phyloP scores from a whole-genome alignment of 2,888 invertebrate genomes.

The Tridacna gigas region DNA sequence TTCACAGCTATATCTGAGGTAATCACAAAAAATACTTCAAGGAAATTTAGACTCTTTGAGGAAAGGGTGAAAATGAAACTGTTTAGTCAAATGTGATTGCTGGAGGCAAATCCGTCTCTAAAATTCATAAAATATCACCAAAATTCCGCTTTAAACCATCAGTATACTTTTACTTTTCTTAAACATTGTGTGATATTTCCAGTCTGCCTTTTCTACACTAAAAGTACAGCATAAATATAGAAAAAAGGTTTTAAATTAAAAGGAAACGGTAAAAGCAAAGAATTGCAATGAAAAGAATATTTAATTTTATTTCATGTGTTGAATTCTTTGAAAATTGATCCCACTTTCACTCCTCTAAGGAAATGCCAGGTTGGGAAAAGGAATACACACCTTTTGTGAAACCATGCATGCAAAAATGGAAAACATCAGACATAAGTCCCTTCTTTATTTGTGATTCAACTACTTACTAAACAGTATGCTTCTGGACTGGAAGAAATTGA shows the following conservation, averaged over 20 bases:
- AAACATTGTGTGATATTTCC: no score
- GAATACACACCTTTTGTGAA: not conserved
- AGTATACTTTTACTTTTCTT: not conserved
- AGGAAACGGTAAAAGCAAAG: no score
- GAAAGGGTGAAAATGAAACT: not conserved
- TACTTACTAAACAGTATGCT: not conserved
- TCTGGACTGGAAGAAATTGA: no score
- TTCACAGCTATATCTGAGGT: no score
- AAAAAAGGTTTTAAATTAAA: no score
- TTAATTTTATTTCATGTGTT: no score
- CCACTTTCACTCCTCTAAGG: no score
- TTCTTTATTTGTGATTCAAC: not conserved
- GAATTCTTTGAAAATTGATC: no score
- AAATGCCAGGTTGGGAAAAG: not conserved
- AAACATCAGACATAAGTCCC: not conserved
- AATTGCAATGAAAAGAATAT: no score
- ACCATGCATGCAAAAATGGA: not conserved
- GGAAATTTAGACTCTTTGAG: not conserved
- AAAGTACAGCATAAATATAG: no score
- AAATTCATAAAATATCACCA: constrained; percentile 14
- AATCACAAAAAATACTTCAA: no score
- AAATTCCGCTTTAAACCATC: constrained; percentile 12
- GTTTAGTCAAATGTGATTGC: constrained; percentile 13
- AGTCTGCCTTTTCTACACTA: no score
- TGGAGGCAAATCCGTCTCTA: constrained; percentile 16